Evolutionary conservation across 35 echinoderm and acorn worm genomes (phyloP).

Genomic region (Stichopus chloronotus): DNA sequence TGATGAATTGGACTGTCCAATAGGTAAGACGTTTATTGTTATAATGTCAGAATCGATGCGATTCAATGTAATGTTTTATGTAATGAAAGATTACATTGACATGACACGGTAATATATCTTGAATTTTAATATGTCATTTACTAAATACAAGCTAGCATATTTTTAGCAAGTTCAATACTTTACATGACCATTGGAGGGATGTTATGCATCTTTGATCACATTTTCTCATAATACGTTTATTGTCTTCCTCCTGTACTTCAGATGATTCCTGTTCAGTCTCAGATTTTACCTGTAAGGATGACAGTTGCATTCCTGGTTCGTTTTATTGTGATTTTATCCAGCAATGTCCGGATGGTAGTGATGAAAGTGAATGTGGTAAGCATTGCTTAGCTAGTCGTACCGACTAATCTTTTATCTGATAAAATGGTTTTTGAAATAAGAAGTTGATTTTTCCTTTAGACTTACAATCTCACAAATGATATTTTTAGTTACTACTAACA

Average conservation of each 20-base stretch:
- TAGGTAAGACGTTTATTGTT: not conserved
- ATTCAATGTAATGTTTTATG: not conserved
- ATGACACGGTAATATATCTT: not conserved
- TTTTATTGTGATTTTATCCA: slow-evolving; percentile 63
- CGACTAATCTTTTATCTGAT: not conserved
- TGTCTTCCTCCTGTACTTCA: not conserved
- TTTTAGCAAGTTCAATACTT: not conserved
- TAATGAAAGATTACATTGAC: not conserved
- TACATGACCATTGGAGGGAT: not conserved
- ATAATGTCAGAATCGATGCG: not conserved
- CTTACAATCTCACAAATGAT: not conserved
- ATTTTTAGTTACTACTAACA: too few species aligned
- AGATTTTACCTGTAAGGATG: slow-evolving; percentile 48
- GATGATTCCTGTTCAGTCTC: not conserved
- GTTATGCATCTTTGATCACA: not conserved
- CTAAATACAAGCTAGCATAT: not conserved
- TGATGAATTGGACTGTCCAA: slow-evolving; percentile 37
- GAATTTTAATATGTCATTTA: not conserved
- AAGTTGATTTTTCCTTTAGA: not conserved
- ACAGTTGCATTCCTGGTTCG: slow-evolving; percentile 42
- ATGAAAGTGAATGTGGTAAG: slow-evolving; percentile 62
- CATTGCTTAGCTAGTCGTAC: slow-evolving; percentile 16
- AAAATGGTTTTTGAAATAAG: not conserved
- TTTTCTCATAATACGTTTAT: not conserved
- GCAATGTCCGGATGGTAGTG: slow-evolving; percentile 50